A percentile compares a stretch with the other conserved stretches of the same genome.
Conservation (phyloP, 2,113 vertebrate species). For the Lepus europaeus region DNA sequence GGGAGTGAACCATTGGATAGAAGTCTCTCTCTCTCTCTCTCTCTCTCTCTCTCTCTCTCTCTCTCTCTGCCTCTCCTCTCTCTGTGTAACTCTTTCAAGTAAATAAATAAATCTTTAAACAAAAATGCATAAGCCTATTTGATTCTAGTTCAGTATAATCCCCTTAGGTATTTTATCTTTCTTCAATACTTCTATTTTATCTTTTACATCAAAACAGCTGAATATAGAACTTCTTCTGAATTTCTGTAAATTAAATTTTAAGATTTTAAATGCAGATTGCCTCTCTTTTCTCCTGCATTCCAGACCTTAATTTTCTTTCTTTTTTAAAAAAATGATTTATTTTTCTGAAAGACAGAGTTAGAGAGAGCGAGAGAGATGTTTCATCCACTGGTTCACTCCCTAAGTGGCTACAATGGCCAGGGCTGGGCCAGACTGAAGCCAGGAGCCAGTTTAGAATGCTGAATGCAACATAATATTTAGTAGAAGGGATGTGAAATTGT, state of each 20-base stretch:
- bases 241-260: constrained; percentile 48
- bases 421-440: no score
- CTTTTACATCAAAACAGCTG: constrained; percentile 52
- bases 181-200: constrained; percentile 4
- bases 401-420: no score
- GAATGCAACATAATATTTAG: not conserved
- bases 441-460: not conserved
- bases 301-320: not conserved
- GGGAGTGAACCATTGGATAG: no score
- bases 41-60: no score
- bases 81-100: no score
- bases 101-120: no score
- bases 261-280: constrained; percentile 18
- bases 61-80: no score
- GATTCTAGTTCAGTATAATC: constrained; percentile 57
- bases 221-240: constrained; percentile 34
- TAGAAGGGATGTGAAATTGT: not conserved
- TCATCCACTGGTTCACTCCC: no score
- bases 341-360: no score
- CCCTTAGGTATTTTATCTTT: constrained; percentile 66
- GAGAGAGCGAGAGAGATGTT: no score
- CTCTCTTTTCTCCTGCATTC: not conserved
- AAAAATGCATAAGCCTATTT: constrained; percentile 29
- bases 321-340: no score
- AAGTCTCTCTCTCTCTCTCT: no score